These are phyloP conservation scores for Palaemon carinicauda DNA, from an alignment of 1,140 invertebrate genomes.

Conservation along the genomic window DNA sequence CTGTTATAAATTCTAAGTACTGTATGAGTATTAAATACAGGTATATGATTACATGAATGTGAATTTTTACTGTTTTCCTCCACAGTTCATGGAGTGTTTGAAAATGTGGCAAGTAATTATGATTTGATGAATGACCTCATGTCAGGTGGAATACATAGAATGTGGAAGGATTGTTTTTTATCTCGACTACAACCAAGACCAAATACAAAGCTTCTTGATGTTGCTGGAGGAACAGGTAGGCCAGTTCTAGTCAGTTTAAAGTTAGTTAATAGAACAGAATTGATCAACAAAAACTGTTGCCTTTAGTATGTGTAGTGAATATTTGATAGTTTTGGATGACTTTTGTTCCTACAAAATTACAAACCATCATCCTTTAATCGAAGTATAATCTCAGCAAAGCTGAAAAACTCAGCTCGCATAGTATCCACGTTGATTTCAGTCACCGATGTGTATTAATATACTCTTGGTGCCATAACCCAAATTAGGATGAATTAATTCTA, in stretches of 20 bases:
- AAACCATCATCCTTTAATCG: no score
- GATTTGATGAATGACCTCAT: constrained; percentile 99
- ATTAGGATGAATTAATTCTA: no score
- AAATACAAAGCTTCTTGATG: constrained; percentile 86
- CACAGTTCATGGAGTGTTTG: constrained; percentile 91
- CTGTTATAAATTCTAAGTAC: not conserved
- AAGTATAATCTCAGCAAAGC: no score
- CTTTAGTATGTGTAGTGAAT: not conserved
- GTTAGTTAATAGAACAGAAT: constrained; percentile 9
- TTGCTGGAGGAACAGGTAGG: constrained; percentile 91
- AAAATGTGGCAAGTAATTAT: constrained; percentile 92
- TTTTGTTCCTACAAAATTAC: no score
- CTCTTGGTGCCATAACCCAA: no score
- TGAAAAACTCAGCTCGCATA: no score
- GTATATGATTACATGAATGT: not conserved
- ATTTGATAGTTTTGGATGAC: no score
- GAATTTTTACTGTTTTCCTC: constrained; percentile 60
- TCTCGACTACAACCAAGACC: constrained; percentile 77
- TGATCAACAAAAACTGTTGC: not conserved
- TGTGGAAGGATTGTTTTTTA: constrained; percentile 98
- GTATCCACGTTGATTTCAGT: no score
- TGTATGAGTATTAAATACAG: no score
- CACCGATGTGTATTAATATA: no score
- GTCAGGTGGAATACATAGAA: constrained; percentile 91
- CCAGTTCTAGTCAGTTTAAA: not conserved